phyloP scores from a whole-genome alignment of 2,888 invertebrate genomes.

The Lypha dubia region DNA sequence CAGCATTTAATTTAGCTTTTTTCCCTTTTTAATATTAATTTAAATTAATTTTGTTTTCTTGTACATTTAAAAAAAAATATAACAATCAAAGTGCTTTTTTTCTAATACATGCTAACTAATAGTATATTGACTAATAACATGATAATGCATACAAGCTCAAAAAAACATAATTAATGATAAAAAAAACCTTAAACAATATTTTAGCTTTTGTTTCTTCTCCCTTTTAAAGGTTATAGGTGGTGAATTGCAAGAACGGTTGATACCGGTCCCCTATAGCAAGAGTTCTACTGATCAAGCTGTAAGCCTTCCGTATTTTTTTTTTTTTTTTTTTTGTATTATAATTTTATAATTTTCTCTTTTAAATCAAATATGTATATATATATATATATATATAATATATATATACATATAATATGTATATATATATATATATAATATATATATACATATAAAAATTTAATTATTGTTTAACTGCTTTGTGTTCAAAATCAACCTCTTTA shows the following conservation, averaged over 20 bases:
- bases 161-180: constrained; percentile 9
- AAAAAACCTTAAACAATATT: constrained; percentile 41
- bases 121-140: constrained; percentile 41
- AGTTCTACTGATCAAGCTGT: constrained; percentile 99
- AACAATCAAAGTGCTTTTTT: constrained; percentile 22
- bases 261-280: constrained; percentile 99
- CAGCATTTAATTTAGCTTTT: constrained; percentile 35
- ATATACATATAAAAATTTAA: too few relatives aligned
- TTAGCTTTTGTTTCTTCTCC: constrained; percentile 84
- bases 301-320: constrained; percentile 86
- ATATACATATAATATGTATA: too few relatives aligned
- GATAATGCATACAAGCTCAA: constrained; percentile 43
- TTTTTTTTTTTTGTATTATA: not conserved
- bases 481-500: constrained; percentile 40
- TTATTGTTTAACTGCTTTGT: constrained; percentile 53
- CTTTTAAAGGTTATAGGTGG: constrained; percentile 99
- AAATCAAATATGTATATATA: too few relatives aligned
- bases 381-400: too few relatives aligned
- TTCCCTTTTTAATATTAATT: constrained; percentile 11
- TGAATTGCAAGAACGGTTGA: constrained; percentile 99
- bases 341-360: too few relatives aligned
- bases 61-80: not conserved
- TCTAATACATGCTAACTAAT: constrained; percentile 27
- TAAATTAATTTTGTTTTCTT: not conserved
- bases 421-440: too few relatives aligned